Evolutionary conservation across 2,888 invertebrate species (phyloP), one percentile per base, ranked within the genome.

Genomic region (Brachypalpus laphriformis): DNA sequence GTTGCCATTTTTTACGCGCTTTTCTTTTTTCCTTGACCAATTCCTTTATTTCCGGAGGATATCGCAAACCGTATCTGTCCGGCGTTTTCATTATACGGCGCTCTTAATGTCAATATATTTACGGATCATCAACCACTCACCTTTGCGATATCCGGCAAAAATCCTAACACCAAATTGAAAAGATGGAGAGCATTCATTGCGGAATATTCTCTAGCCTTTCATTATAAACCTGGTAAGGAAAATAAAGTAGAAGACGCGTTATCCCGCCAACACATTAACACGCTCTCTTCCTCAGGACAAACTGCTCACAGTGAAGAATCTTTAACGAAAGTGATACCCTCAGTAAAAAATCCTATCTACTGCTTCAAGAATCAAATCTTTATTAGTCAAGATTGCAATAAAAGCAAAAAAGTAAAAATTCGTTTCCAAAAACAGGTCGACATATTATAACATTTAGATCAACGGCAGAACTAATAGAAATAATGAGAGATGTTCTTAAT

Each of bases 331-430:
- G 31, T 9, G 31, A 45, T 61, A 42, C 14, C 7, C 57, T 49
- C 37, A 59, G 56, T 34, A 45, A 57, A 45, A 20, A n/a, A 37
- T 57, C 57, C 1, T 45, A 45, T 3, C n/a, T n/a, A n/a, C n/a
- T n/a, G n/a, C 42, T 71, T 57, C 22, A 57, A 42, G 28, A 71
- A 57, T 9, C 70, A 71, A 22, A 71, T 45, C 28, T 18, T 71
- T 25, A 28, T 71, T 14, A 31, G 1, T 9, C 45, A 14, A n/a
- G 42, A 42, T 20, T 8, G 20, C 1, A 14, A 68, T 14, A 57
- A 14, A 8, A 71, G 51, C 22, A 54, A 45, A 57, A 34, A 71
- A 47, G 31, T 47, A 9, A 57, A 71, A 59, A 20, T 57, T 14
- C 6, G 47, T n/a, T 59, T 71, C 22, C 11, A 57, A 57, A 59